Conservation (phyloP, 2,888 invertebrate species). For the Azorinus chamasolen region DNA sequence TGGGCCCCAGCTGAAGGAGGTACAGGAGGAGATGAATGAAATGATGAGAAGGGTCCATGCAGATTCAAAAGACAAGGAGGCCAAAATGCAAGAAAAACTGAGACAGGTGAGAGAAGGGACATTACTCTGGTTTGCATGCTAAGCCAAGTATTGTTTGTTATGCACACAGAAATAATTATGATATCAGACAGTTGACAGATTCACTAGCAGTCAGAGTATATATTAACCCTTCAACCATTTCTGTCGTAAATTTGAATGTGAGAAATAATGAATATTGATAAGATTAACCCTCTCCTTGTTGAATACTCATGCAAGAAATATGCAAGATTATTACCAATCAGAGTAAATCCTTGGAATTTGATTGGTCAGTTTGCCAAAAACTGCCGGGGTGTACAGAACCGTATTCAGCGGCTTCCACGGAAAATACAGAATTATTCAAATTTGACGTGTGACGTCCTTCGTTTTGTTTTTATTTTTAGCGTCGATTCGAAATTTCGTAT, state of each 20-base stretch:
- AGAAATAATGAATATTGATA: no score
- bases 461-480: no score
- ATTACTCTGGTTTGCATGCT: background rate
- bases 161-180: background rate
- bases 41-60: constrained; percentile 79
- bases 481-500: no score
- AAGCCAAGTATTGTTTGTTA: background rate
- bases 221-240: background rate
- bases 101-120: constrained; percentile 77
- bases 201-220: background rate
- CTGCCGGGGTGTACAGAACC: no score
- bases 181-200: background rate
- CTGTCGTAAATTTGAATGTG: background rate
- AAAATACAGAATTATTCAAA: no score
- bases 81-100: constrained; percentile 84
- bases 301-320: no score
- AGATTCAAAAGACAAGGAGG: constrained; percentile 82
- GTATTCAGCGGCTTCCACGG: no score
- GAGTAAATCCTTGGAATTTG: no score
- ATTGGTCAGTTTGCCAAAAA: no score
- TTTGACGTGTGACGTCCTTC: no score
- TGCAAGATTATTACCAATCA: no score
- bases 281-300: no score
- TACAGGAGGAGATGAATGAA: constrained; percentile 83
- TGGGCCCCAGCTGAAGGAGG: constrained; percentile 73